Percentiles rank a stretch among this genome's conserved stretches.
Evolutionary conservation across 1,140 invertebrate genomes (phyloP).

Genomic region (Zaprionus davidi): DNA sequence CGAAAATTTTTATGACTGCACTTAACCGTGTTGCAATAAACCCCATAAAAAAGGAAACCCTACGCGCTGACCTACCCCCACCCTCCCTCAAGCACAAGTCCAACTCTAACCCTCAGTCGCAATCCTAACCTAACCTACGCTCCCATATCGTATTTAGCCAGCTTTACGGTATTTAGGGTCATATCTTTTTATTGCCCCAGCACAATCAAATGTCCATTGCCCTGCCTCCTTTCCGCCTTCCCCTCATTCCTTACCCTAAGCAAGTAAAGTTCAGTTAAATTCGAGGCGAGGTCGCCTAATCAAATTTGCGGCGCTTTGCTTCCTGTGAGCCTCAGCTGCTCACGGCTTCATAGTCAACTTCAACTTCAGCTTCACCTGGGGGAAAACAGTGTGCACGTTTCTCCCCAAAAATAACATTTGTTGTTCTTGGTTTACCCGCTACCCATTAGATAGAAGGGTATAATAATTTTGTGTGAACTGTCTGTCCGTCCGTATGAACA

Average conservation of each 20-base stretch:
- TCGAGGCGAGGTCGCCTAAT: slow-evolving; percentile 57
- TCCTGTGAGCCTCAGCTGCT: slow-evolving; percentile 18
- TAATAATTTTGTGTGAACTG: no score
- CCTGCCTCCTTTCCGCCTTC: neutral
- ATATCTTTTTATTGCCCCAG: slow-evolving; percentile 43
- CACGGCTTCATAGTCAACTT: slow-evolving; percentile 3
- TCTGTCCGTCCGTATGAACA: no score
- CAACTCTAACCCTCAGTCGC: neutral
- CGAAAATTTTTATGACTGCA: neutral
- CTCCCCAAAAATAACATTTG: neutral
- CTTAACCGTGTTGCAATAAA: neutral
- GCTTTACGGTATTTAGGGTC: slow-evolving; percentile 37
- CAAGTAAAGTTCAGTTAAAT: slow-evolving; percentile 26
- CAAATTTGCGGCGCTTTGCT: slow-evolving; percentile 62
- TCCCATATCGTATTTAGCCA: slow-evolving; percentile 1
- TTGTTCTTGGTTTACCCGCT: neutral
- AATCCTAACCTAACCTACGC: slow-evolving; percentile 10
- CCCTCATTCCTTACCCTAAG: no score
- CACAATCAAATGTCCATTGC: slow-evolving; percentile 47
- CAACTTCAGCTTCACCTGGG: slow-evolving; percentile 17
- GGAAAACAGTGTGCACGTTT: slow-evolving; percentile 31
- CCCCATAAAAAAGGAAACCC: neutral
- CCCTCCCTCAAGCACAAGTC: no score
- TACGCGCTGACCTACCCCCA: neutral
- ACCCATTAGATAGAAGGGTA: no score